phyloP scores from a whole-genome alignment of 2,888 invertebrate species.

The Therioaphis trifolii region DNA sequence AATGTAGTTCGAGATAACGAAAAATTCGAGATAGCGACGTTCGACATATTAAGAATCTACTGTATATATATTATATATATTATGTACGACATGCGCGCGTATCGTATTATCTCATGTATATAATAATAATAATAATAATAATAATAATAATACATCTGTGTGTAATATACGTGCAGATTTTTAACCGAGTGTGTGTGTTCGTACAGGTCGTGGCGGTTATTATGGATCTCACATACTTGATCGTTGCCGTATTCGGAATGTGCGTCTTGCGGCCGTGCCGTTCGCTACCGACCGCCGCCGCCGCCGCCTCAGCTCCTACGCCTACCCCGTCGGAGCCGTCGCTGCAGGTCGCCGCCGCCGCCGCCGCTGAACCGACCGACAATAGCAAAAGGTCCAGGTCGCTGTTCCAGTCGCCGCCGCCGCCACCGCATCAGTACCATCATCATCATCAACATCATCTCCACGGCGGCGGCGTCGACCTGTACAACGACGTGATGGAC shows the following conservation, averaged over 20 bases:
- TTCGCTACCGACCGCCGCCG: conserved; percentile 35
- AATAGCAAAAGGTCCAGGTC: conserved; percentile 36
- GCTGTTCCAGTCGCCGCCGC: conserved; percentile 15
- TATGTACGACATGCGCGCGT: too few species aligned
- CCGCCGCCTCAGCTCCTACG: conserved; percentile 28
- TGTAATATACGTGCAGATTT: neutral
- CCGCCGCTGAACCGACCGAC: conserved; percentile 19
- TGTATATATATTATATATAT: too few species aligned
- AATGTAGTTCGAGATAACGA: too few species aligned
- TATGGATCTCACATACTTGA: conserved; percentile 60
- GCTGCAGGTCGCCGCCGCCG: neutral
- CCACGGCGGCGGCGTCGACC: neutral
- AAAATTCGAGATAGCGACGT: too few species aligned
- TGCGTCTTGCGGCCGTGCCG: conserved; percentile 33
- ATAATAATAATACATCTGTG: too few species aligned
- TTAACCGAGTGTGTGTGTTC: neutral
- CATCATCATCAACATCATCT: neutral
- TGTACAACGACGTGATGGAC: conserved; percentile 34
- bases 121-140: neutral
- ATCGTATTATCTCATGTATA: too few species aligned
- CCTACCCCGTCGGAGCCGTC: neutral
- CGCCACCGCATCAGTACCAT: conserved; percentile 4
- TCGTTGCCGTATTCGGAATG: conserved; percentile 51
- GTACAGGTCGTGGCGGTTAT: conserved; percentile 26
- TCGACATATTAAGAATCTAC: too few species aligned